Conservation (phyloP, 2,888 invertebrate genomes). For the Epinotia ramella region DNA sequence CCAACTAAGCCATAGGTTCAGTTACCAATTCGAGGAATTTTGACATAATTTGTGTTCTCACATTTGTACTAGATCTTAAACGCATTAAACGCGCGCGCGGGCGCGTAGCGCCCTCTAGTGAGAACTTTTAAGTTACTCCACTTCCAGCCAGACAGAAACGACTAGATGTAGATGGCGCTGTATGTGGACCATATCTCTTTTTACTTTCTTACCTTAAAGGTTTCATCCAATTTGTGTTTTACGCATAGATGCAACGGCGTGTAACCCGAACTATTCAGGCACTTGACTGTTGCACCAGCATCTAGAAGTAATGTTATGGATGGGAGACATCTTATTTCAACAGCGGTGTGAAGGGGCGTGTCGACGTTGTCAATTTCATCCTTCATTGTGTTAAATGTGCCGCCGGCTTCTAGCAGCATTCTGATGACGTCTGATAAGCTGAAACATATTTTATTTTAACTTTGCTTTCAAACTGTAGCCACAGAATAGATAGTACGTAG, state of each 20-base stretch:
- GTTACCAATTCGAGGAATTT: too few species aligned
- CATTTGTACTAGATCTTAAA: too few species aligned
- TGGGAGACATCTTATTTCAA: constrained; percentile 55
- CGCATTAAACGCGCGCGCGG: too few species aligned
- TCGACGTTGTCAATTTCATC: constrained; percentile 43
- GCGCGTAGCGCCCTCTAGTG: too few species aligned
- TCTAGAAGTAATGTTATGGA: constrained; percentile 51
- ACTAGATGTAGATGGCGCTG: too few species aligned
- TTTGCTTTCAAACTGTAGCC: not conserved
- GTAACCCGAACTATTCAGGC: constrained; percentile 55
- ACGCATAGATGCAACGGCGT: constrained; percentile 63
- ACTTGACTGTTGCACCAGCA: constrained; percentile 27
- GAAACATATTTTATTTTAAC: not conserved
- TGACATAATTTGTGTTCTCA: too few species aligned
- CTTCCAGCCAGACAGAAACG: too few species aligned
- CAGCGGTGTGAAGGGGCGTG: constrained; percentile 64
- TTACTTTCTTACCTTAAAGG: constrained; percentile 49
- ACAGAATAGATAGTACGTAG: too few species aligned
- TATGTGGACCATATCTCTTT: too few species aligned
- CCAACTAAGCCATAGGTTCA: too few species aligned
- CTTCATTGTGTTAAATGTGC: constrained; percentile 37
- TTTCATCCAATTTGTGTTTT: constrained; percentile 49
- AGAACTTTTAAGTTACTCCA: too few species aligned
- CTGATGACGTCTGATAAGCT: constrained; percentile 35
- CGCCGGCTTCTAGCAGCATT: constrained; percentile 42